These are phyloP conservation scores for Dasysyrphus tricinctus DNA, from an alignment of 2,888 invertebrate genomes.

Conservation along the genomic window DNA sequence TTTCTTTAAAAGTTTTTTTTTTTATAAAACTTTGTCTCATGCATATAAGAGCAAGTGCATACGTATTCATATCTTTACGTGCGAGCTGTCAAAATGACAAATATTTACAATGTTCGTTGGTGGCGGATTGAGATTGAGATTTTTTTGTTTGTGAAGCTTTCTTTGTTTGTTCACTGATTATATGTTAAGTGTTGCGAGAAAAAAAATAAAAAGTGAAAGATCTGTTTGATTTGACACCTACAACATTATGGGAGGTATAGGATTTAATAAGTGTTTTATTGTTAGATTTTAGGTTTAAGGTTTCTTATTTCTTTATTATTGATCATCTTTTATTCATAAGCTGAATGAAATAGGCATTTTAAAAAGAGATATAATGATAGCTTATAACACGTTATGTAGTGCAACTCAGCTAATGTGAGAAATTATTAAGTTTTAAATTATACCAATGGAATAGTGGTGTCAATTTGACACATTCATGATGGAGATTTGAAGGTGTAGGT, in stretches of 20 bases:
- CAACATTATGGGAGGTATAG: constrained; percentile 16
- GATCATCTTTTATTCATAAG: constrained; percentile 69
- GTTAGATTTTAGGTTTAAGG: constrained; percentile 36
- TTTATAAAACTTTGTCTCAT: constrained; percentile 1
- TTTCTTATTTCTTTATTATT: constrained; percentile 16
- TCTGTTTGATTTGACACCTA: constrained; percentile 68
- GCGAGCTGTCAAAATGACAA: constrained; percentile 63
- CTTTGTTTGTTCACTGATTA: not conserved
- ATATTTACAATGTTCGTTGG: constrained; percentile 59
- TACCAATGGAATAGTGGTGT: not conserved
- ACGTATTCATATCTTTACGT: not conserved
- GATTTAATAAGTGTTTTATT: constrained; percentile 12
- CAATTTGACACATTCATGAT: not conserved
- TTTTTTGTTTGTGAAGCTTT: constrained; percentile 19
- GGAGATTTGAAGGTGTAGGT: not conserved
- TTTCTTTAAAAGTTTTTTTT: constrained; percentile 43
- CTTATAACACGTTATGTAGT: constrained; percentile 24
- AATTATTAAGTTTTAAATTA: not conserved
- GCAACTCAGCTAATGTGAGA: constrained; percentile 10
- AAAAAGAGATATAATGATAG: constrained; percentile 18
- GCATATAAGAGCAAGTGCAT: constrained; percentile 51
- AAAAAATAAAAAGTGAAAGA: constrained; percentile 44
- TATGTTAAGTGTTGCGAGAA: not conserved
- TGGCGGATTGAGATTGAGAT: constrained; percentile 64
- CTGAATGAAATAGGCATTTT: not conserved